Conservation (phyloP, 2,113 vertebrate genomes). For the Dromiciops gliroides region DNA sequence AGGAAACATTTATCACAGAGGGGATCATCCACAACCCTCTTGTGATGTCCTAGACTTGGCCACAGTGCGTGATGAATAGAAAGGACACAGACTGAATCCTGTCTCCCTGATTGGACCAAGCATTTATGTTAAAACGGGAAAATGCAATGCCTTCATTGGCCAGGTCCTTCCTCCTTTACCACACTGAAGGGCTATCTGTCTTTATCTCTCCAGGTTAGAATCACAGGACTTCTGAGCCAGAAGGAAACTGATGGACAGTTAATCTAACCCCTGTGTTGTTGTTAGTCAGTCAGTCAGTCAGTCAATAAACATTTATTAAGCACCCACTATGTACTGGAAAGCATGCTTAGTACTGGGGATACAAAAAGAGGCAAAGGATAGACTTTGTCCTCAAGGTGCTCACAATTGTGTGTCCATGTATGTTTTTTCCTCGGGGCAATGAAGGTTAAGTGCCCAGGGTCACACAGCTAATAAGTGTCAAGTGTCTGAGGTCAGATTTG, state of each 20-base stretch:
- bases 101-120: neutral
- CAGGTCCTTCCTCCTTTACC: neutral
- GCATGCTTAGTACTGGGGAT: neutral
- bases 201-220: neutral
- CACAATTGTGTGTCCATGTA: neutral
- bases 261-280: neutral
- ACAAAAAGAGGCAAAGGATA: neutral
- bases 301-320: neutral
- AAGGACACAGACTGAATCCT: neutral
- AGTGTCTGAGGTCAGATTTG: too few relatives aligned
- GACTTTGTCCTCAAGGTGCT: neutral
- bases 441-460: too few relatives aligned
- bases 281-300: neutral
- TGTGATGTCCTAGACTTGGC: neutral
- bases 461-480: too few relatives aligned
- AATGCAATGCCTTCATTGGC: neutral
- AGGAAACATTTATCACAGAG: too few relatives aligned
- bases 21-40: neutral
- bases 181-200: neutral
- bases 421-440: too few relatives aligned
- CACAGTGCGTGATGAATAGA: neutral
- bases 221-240: neutral
- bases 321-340: neutral
- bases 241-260: neutral
- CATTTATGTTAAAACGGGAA: slow-evolving; percentile 22